Evolutionary conservation across 23 tunicate species (phyloP), one percentile per base, ranked within the genome.

Genomic region (Botrylloides violaceus): DNA sequence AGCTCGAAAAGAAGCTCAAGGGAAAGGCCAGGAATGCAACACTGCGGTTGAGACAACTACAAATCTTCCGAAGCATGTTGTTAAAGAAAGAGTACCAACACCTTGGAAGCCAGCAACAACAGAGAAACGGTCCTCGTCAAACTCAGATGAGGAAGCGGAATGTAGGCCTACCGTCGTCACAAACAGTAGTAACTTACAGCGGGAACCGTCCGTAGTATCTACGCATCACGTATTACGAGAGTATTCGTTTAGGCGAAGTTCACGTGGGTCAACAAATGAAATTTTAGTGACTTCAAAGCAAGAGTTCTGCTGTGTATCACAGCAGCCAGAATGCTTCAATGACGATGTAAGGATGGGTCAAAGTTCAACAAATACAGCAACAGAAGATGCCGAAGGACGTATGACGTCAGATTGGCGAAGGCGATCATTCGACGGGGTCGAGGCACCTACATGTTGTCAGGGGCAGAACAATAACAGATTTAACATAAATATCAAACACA

Each of bases 391-490:
- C 53, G 53, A 43, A 43, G 53, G 53, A 43, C 53, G 15, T 43
- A 43, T 43, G 53, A 43, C 53, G 53, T 43, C 53, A 43, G 53
- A 43, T 43, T 7, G 9, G 15, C 53, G 15, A 7, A 43, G 53
- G 15, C 53, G 15, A 9, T 43, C 53, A 7, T 25, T 63, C 32
- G 29, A 28, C 4, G 70, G 33, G 70, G 70, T 63, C 33, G 33
- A 12, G 70, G 35, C 70, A 63, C 70, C 36, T 63, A 7, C 34
- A 33, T 63, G 70, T 63, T 63, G 70, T 63, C 70, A 63, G 34
- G 70, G 70, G 70, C 70, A 31, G 70, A 63, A 63, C 70, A 63
- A 63, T 63, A 43, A 43, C 53, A 33, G 70, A 31, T 31, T 33
- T 33, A 31, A 27, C 70, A 28, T 63, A 63, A 63, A 63, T 63